Conservation (phyloP, 2,888 invertebrate species). For the Ochropleura plecta region DNA sequence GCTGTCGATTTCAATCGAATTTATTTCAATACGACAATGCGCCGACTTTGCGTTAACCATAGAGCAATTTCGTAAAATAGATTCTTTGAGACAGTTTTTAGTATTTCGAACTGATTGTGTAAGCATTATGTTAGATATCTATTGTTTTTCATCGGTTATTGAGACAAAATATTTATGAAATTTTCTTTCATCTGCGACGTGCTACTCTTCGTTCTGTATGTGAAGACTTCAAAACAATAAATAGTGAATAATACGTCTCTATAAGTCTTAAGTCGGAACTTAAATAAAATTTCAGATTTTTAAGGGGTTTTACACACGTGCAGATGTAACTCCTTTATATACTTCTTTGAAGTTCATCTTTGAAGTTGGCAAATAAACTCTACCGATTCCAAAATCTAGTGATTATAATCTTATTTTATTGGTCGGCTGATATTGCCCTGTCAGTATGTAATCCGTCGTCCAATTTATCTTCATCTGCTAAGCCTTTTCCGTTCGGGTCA, state of each 20-base stretch:
- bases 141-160: background rate
- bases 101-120: background rate
- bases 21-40: slow-evolving; percentile 42
- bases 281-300: background rate
- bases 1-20: slow-evolving; percentile 36
- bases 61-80: slow-evolving; percentile 3
- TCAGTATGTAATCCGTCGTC: too few species aligned
- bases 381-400: background rate
- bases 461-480: background rate
- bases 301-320: background rate
- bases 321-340: too few species aligned
- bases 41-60: background rate
- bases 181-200: background rate
- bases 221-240: too few species aligned
- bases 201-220: background rate
- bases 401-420: background rate
- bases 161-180: background rate
- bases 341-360: background rate
- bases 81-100: background rate
- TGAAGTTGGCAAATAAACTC: background rate
- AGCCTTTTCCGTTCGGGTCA: background rate
- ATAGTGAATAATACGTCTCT: too few species aligned
- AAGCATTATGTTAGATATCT: background rate
- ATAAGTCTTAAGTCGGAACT: too few species aligned
- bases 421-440: background rate